These are phyloP conservation scores for Pholis gunnellus DNA, from an alignment of 2,113 vertebrate species.

Conservation along the genomic window DNA sequence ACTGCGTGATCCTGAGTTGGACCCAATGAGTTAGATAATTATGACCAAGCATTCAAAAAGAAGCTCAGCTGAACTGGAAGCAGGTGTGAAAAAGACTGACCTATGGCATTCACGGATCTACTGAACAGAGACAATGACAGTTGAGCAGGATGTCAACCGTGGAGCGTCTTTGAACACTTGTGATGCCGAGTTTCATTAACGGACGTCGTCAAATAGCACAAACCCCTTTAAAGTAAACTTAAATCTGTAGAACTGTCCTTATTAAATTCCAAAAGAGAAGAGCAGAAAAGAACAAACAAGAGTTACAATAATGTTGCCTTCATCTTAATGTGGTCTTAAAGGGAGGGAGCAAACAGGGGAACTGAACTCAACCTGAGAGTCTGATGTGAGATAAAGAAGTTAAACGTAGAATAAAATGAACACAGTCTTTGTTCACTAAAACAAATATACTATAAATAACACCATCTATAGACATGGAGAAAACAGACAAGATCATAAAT, in stretches of 20 bases:
- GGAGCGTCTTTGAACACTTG: conserved; percentile 17
- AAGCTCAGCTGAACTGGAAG: not conserved
- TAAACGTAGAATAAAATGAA: conserved; percentile 12
- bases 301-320: not conserved
- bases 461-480: not conserved
- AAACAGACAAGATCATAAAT: conserved; percentile 4
- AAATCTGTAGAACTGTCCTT: not conserved
- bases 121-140: not conserved
- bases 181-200: not conserved
- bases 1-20: conserved; percentile 1
- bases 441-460: conserved; percentile 37
- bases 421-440: conserved; percentile 11
- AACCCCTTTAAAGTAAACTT: conserved; percentile 16
- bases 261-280: not conserved
- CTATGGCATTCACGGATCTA: not conserved
- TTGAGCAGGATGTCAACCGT: not conserved
- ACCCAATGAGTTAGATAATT: not conserved
- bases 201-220: not conserved
- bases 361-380: conserved; percentile 36
- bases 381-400: not conserved
- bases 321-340: not conserved
- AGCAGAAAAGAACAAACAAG: not conserved
- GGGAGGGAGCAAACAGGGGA: not conserved
- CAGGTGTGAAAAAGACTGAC: not conserved
- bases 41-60: not conserved